phyloP scores from a whole-genome alignment of 1,140 invertebrate genomes.

The Luehdorfia chinensis region DNA sequence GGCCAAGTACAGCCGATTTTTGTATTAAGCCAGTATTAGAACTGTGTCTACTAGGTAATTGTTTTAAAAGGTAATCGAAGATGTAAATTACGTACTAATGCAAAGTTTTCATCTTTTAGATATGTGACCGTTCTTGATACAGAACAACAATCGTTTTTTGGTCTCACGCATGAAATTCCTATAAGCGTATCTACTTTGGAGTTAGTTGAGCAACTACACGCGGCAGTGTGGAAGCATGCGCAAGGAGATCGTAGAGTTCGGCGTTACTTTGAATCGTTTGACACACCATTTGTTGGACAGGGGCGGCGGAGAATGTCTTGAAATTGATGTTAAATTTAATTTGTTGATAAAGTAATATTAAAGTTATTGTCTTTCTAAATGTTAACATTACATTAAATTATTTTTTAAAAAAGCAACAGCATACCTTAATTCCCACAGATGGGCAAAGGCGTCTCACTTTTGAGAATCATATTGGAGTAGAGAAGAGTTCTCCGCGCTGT shows the following conservation, averaged over 20 bases:
- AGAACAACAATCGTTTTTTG: slow-evolving; percentile 43
- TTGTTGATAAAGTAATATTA: no score
- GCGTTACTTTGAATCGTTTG: slow-evolving; percentile 51
- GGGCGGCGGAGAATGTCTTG: slow-evolving; percentile 18
- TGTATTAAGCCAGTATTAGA: no score
- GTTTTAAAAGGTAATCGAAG: no score
- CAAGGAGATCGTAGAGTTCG: slow-evolving; percentile 44
- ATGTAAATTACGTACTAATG: no score
- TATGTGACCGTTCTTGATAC: no score
- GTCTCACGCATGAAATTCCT: slow-evolving; percentile 35
- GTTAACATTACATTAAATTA: background rate
- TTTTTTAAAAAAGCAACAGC: background rate
- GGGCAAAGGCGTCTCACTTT: background rate
- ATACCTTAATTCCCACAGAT: background rate
- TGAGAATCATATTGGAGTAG: no score
- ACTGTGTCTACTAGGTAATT: no score
- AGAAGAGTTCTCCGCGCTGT: no score
- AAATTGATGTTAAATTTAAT: background rate
- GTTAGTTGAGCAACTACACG: slow-evolving; percentile 32
- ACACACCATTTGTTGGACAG: slow-evolving; percentile 43
- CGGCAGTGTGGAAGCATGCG: slow-evolving; percentile 27
- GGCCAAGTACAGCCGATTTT: no score
- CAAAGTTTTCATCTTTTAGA: no score
- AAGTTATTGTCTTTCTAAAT: background rate
- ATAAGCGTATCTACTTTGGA: slow-evolving; percentile 37